Percentiles rank a stretch among this genome's conserved stretches.
phyloP scores from a whole-genome alignment of 2,888 invertebrate species.

The Drosophila recens region DNA sequence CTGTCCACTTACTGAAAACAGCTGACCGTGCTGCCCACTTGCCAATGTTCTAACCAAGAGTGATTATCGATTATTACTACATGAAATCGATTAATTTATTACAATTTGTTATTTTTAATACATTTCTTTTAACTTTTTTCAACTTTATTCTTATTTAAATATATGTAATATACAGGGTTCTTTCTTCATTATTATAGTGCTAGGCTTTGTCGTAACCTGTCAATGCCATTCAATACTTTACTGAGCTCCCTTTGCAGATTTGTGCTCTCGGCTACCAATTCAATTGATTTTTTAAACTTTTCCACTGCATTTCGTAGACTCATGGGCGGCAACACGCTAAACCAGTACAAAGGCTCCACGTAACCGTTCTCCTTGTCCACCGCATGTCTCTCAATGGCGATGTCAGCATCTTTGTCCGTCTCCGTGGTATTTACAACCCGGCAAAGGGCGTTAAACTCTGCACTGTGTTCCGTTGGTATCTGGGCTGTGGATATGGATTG shows the following conservation, averaged over 20 bases:
- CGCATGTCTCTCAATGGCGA: slow-evolving; percentile 82
- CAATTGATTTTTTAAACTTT: slow-evolving; percentile 90
- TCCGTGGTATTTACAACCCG: slow-evolving; percentile 84
- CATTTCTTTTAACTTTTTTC: not conserved
- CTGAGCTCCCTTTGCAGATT: slow-evolving; percentile 89
- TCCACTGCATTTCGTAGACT: slow-evolving; percentile 91
- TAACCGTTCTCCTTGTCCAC: slow-evolving; percentile 84
- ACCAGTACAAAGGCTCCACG: slow-evolving; percentile 92
- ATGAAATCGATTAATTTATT: slow-evolving; percentile 21
- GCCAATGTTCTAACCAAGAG: slow-evolving; percentile 26
- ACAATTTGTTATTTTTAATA: not conserved
- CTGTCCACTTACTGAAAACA: slow-evolving; percentile 47
- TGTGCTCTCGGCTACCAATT: slow-evolving; percentile 88
- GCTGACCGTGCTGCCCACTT: slow-evolving; percentile 50
- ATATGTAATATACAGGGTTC: not conserved
- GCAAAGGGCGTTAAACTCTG: slow-evolving; percentile 86
- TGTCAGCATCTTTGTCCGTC: slow-evolving; percentile 78
- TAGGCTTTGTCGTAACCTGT: slow-evolving; percentile 42
- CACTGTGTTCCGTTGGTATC: slow-evolving; percentile 88
- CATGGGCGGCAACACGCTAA: slow-evolving; percentile 93
- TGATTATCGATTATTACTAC: slow-evolving; percentile 28
- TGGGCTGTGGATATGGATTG: slow-evolving; percentile 89
- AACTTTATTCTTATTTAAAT: slow-evolving; percentile 52
- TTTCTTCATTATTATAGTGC: slow-evolving; percentile 18
- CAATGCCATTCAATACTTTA: slow-evolving; percentile 66